These are phyloP conservation scores for Leptinotarsa tumamoca DNA, from an alignment of 2,888 invertebrate genomes.

Conservation along the genomic window DNA sequence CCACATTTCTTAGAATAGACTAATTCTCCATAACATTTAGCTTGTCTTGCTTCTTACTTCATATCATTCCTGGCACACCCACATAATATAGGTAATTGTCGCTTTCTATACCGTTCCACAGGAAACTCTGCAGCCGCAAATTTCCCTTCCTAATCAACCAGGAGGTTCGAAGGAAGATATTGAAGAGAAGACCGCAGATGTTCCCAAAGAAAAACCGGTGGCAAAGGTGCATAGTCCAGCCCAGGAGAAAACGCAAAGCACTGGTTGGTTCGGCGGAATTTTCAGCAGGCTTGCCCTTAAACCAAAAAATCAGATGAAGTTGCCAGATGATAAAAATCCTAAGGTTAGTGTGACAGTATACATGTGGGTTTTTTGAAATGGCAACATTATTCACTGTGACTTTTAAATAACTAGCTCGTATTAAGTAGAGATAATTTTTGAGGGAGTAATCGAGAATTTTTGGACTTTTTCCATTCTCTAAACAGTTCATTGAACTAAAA, in stretches of 20 bases:
- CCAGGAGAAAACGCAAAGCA: constrained; percentile 55
- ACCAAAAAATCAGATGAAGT: constrained; percentile 93
- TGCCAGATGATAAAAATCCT: constrained; percentile 95
- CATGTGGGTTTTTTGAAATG: no score
- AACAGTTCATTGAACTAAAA: no score
- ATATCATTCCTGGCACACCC: constrained; percentile 35
- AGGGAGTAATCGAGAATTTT: no score
- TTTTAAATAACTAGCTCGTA: no score
- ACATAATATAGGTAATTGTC: constrained; percentile 62
- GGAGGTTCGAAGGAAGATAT: constrained; percentile 48
- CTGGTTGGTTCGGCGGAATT: constrained; percentile 88
- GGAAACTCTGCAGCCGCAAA: constrained; percentile 67
- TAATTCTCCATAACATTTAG: constrained; percentile 7
- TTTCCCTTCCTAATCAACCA: constrained; percentile 71
- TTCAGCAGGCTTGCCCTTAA: constrained; percentile 85
- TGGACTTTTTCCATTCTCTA: no score
- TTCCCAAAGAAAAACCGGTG: constrained; percentile 21
- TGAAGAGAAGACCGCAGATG: constrained; percentile 29
- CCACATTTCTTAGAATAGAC: constrained; percentile 9
- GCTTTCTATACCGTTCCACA: constrained; percentile 60
- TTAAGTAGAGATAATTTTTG: no score
- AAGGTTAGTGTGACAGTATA: constrained; percentile 70
- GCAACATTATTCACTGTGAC: no score
- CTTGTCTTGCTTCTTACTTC: constrained; percentile 10
- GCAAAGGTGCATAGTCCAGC: constrained; percentile 47